Conservation (phyloP, 2,113 vertebrate genomes). For the Atractosteus spatula region DNA sequence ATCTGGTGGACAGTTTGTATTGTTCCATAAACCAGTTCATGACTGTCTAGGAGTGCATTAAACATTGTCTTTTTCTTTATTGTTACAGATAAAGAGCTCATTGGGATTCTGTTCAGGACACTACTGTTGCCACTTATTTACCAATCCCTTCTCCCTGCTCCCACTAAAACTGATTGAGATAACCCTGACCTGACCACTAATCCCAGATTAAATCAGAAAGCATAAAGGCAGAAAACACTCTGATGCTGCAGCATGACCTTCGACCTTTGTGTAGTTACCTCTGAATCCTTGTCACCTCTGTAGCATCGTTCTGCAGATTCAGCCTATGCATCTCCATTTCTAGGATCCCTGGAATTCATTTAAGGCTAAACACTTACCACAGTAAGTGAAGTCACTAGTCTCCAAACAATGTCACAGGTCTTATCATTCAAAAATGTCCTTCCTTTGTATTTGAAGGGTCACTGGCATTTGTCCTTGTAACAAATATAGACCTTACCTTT, state of each 20-base stretch:
- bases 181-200: slow-evolving; percentile 65
- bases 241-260: slow-evolving; percentile 46
- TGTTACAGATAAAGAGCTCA: not conserved
- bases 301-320: slow-evolving; percentile 44
- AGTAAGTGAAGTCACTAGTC: too few relatives aligned
- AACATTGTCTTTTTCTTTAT: not conserved
- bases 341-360: not conserved
- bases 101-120: slow-evolving; percentile 3
- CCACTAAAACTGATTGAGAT: slow-evolving; percentile 49
- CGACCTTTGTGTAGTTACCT: slow-evolving; percentile 50
- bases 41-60: too few relatives aligned
- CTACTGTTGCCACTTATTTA: not conserved
- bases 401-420: too few relatives aligned
- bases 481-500: too few relatives aligned
- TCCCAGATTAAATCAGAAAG: slow-evolving; percentile 65
- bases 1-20: too few relatives aligned
- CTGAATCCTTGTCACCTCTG: slow-evolving; percentile 10
- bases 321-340: not conserved
- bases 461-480: too few relatives aligned
- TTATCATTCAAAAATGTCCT: too few relatives aligned
- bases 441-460: too few relatives aligned
- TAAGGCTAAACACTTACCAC: not conserved
- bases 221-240: slow-evolving; percentile 48
- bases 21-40: too few relatives aligned
- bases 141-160: slow-evolving; percentile 49